Conservation (phyloP, 2,888 invertebrate species). For the Dioctria linearis region DNA sequence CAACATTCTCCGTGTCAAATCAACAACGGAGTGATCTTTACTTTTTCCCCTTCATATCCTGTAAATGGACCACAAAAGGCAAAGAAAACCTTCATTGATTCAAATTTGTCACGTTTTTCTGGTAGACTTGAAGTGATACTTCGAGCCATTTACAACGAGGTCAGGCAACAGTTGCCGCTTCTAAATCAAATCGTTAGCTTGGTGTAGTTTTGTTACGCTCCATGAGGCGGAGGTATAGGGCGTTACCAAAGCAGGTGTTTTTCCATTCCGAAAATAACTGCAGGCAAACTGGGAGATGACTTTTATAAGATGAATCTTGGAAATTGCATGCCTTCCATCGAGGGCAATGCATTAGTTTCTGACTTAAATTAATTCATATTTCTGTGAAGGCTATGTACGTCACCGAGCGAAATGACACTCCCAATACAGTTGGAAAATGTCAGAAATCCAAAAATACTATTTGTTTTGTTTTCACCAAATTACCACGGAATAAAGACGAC, state of each 20-base stretch:
- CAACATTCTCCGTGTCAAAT: background rate
- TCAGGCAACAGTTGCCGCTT: conserved; percentile 21
- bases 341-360: too few relatives aligned
- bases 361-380: too few relatives aligned
- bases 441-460: too few relatives aligned
- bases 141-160: background rate
- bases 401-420: too few relatives aligned
- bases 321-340: too few relatives aligned
- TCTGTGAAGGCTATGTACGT: too few relatives aligned
- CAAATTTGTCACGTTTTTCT: conserved; percentile 12
- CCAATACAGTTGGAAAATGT: too few relatives aligned
- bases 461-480: too few relatives aligned
- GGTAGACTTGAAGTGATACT: background rate
- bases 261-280: background rate
- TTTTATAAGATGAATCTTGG: too few relatives aligned
- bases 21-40: background rate
- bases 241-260: background rate
- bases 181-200: conserved; percentile 31
- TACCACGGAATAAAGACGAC: too few relatives aligned
- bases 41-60: conserved; percentile 3
- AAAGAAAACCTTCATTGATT: conserved; percentile 17
- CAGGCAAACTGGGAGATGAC: background rate
- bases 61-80: background rate
- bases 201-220: background rate
- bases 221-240: background rate